Base-by-base conservation (phyloP, 2,113 vertebrate species). In the Neolamprologus brichardi region DNA sequence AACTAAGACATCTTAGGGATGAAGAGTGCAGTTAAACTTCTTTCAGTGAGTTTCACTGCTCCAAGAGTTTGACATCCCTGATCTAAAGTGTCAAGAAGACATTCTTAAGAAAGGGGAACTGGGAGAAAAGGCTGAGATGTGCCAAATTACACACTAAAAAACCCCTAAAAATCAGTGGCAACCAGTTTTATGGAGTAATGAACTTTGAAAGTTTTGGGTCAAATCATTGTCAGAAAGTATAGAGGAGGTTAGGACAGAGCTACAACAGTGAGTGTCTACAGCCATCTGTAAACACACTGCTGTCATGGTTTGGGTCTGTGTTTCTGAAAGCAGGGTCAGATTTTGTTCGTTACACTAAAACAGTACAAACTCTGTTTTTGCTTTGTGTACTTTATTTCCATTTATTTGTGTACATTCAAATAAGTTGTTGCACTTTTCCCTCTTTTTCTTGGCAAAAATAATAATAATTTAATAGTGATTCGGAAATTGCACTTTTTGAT, bases 401-500 rank as follows among this genome's bases (percentile, higher is more conserved):
- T 70, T 70, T 23, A 37, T 37, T 34, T 64, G 3, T 64, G 30
- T 12, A 37, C 30, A 37, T 37, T 64, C 9, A n/a, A n/a, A 64
- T 64, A 64, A 37, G 18, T 37, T 0, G 6, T 64, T 64, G 17
- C 30, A 64, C 60, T 64, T 64, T 34, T 7, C 30, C 15, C 3
- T 12, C 10, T 34, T 64, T 34, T 37, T n/a, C 30, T n/a, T 37
- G 32, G 30, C 6, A 64, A 37, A 1, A 64, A 34, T 34, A 18
- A 7, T 32, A 32, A 32, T 34, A 62, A 62, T 34, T 62, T 62
- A 32, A 62, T 11, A 60, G 53, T 25, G 23, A 56, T 0, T 25
- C 0, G 4, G 23, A 56, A 56, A 56, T 25, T 56, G 53, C 23
- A 14, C 53, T 1, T 13, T 56, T 53, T 3, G 58, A 1, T 34